These are phyloP conservation scores for Larimichthys crocea DNA, from an alignment of 2,113 vertebrate species.

Conservation along the genomic window DNA sequence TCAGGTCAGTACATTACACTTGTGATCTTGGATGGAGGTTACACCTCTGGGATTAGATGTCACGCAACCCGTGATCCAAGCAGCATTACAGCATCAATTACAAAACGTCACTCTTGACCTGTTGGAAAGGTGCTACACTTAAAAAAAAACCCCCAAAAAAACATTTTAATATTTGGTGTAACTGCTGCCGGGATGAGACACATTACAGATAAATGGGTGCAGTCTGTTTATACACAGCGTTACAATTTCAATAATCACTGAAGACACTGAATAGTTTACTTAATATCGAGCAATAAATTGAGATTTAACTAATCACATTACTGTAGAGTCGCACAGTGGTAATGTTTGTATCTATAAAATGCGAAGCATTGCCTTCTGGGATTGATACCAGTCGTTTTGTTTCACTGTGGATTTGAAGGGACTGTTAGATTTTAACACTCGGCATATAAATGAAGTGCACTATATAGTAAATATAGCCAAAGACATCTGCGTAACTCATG, in stretches of 20 bases:
- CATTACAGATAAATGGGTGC: not conserved
- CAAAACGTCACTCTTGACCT: constrained; percentile 30
- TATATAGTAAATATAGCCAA: not conserved
- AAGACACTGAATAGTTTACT: too few species aligned
- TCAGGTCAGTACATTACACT: constrained; percentile 23
- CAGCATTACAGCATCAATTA: constrained; percentile 41
- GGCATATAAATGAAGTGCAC: not conserved
- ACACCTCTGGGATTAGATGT: constrained; percentile 59
- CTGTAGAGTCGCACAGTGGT: not conserved
- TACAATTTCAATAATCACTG: not conserved
- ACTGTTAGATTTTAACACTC: not conserved
- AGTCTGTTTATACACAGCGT: not conserved
- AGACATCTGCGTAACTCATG: constrained; percentile 1
- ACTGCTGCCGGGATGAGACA: not conserved
- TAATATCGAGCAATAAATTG: too few species aligned
- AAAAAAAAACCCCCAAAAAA: too few species aligned
- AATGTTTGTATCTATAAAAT: not conserved
- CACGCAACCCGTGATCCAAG: constrained; percentile 34
- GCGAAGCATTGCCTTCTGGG: too few species aligned
- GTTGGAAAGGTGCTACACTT: not conserved
- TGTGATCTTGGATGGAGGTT: constrained; percentile 28
- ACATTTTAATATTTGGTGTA: constrained; percentile 12
- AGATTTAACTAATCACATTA: not conserved
- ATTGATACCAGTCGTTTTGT: too few species aligned
- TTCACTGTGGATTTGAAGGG: not conserved